phyloP scores from a whole-genome alignment of 2,797 vertebrate species.

The Typhlichthys subterraneus region DNA sequence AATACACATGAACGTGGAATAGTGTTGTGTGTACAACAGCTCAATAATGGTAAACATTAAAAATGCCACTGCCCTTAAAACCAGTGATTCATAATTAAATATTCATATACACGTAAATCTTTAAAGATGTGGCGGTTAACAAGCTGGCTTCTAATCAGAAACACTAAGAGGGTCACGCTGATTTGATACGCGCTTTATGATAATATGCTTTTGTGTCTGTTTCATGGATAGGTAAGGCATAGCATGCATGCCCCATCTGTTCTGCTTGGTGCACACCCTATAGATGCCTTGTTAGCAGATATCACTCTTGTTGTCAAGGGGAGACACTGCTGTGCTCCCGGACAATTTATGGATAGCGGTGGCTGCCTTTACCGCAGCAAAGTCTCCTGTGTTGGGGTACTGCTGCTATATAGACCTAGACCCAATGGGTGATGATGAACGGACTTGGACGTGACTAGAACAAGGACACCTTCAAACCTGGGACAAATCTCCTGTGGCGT shows the following conservation, averaged over 20 bases:
- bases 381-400: too few species aligned
- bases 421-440: too few species aligned
- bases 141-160: conserved; percentile 22
- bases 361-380: too few species aligned
- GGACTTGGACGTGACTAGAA: too few species aligned
- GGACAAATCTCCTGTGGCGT: too few species aligned
- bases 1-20: neutral
- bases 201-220: conserved; percentile 12
- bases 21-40: neutral
- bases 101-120: neutral
- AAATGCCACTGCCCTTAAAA: neutral
- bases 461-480: too few species aligned
- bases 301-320: neutral
- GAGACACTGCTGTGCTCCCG: too few species aligned
- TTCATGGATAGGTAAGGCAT: conserved; percentile 47
- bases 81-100: neutral
- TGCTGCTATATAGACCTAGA: too few species aligned
- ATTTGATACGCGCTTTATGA: conserved; percentile 6
- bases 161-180: conserved; percentile 2
- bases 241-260: conserved; percentile 56
- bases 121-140: neutral
- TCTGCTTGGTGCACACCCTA: conserved; percentile 50
- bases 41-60: conserved; percentile 1
- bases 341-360: too few species aligned
- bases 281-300: conserved; percentile 10